phyloP scores from a whole-genome alignment of 2,797 vertebrate species.

The Siniperca obscura region DNA sequence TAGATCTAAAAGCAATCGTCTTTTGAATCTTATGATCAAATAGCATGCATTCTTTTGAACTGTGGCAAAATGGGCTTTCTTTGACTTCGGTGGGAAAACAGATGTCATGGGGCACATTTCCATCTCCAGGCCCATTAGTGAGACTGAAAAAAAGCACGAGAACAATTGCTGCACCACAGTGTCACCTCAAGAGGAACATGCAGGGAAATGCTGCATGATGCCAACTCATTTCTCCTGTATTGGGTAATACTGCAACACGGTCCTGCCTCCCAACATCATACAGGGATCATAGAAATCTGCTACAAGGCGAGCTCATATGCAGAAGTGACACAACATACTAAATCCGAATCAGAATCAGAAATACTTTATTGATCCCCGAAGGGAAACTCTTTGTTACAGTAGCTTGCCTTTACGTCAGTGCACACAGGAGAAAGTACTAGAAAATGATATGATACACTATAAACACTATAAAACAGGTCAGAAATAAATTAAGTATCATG shows the following conservation, averaged over 20 bases:
- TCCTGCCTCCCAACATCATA: slow-evolving; percentile 1
- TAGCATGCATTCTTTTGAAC: not conserved
- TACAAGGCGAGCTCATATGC: not conserved
- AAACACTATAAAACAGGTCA: too few species aligned
- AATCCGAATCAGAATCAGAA: too few species aligned
- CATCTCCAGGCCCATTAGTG: not conserved
- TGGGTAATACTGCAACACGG: not conserved
- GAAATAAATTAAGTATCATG: too few species aligned
- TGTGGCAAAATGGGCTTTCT: not conserved
- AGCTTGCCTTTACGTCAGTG: too few species aligned
- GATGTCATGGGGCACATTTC: slow-evolving; percentile 8
- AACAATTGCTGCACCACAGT: slow-evolving; percentile 7
- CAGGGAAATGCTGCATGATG: not conserved
- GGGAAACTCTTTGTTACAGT: too few species aligned
- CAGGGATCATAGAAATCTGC: not conserved
- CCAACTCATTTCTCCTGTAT: not conserved
- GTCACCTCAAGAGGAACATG: slow-evolving; percentile 6
- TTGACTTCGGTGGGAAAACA: not conserved
- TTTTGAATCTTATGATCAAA: not conserved
- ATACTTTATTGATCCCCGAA: too few species aligned
- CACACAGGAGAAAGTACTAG: too few species aligned
- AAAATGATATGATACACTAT: too few species aligned
- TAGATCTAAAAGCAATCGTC: not conserved
- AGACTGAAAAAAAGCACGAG: not conserved
- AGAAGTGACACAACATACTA: not conserved